Percentiles rank a stretch among this genome's conserved stretches.
phyloP scores from a whole-genome alignment of 2,888 invertebrate genomes.

The Agonopterix alstromeriana region DNA sequence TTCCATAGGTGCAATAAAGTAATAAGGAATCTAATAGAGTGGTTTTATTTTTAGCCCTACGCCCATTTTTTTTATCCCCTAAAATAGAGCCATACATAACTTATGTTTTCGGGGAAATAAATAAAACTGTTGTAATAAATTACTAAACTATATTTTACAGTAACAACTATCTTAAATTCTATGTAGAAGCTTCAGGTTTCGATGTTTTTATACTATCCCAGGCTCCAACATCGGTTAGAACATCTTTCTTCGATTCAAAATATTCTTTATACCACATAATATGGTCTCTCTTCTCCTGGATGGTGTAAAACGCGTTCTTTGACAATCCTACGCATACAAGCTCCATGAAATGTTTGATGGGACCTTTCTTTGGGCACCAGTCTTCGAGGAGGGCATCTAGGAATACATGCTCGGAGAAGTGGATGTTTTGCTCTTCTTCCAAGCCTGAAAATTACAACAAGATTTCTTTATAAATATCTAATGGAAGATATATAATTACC shows the following conservation, averaged over 20 bases:
- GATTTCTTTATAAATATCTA: neutral
- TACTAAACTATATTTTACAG: neutral
- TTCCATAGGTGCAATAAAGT: constrained; percentile 74
- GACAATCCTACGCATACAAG: constrained; percentile 94
- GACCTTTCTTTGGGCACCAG: constrained; percentile 94
- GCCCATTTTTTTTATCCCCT: neutral
- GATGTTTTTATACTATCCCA: constrained; percentile 43
- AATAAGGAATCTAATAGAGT: constrained; percentile 34
- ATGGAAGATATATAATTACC: no score
- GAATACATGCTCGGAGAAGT: constrained; percentile 97
- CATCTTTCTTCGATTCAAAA: constrained; percentile 86
- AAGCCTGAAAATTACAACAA: constrained; percentile 74
- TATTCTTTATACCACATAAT: constrained; percentile 95
- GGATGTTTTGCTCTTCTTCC: constrained; percentile 79
- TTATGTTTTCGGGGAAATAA: neutral
- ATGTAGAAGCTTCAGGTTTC: constrained; percentile 25
- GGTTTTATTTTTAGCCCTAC: constrained; percentile 24
- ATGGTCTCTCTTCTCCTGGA: constrained; percentile 90
- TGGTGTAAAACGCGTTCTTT: constrained; percentile 94
- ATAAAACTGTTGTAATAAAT: neutral
- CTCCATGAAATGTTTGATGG: constrained; percentile 98
- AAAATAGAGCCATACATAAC: neutral
- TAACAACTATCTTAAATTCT: constrained; percentile 12
- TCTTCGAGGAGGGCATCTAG: constrained; percentile 89
- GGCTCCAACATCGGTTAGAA: constrained; percentile 81